Evolutionary conservation across 2,113 vertebrate species (phyloP).

Genomic region (Edolisoma coerulescens): DNA sequence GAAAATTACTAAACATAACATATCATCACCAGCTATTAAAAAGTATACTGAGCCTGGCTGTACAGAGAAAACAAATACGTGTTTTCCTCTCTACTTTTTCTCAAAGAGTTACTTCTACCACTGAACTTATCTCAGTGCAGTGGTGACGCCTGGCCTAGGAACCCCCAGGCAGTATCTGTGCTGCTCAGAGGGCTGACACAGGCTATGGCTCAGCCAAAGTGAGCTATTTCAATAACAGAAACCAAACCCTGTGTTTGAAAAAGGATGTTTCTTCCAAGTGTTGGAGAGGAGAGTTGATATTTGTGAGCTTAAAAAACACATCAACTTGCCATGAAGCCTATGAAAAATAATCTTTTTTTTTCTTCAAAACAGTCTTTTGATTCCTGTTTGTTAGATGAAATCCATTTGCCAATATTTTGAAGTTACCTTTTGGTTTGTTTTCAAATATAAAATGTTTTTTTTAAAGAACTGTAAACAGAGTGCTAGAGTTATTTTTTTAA

Average conservation of each 20-base stretch:
- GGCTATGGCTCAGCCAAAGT: background rate
- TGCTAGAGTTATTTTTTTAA: background rate
- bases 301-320: background rate
- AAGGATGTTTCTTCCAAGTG: background rate
- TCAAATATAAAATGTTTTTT: background rate
- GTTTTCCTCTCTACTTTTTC: background rate
- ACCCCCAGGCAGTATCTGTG: background rate
- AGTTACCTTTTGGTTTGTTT: conserved; percentile 12
- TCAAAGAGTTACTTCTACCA: background rate
- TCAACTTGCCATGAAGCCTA: background rate
- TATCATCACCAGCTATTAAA: background rate
- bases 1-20: background rate
- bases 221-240: background rate
- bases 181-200: background rate
- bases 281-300: background rate
- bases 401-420: background rate
- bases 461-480: background rate
- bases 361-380: background rate
- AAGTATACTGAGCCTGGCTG: rapidly evolving
- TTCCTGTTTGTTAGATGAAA: background rate
- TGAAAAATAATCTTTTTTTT: background rate
- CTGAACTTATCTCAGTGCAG: background rate
- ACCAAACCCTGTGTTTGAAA: background rate
- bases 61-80: background rate
- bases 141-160: background rate